Conservation (phyloP, 2,797 vertebrate genomes). For the Myotis pilosus region DNA sequence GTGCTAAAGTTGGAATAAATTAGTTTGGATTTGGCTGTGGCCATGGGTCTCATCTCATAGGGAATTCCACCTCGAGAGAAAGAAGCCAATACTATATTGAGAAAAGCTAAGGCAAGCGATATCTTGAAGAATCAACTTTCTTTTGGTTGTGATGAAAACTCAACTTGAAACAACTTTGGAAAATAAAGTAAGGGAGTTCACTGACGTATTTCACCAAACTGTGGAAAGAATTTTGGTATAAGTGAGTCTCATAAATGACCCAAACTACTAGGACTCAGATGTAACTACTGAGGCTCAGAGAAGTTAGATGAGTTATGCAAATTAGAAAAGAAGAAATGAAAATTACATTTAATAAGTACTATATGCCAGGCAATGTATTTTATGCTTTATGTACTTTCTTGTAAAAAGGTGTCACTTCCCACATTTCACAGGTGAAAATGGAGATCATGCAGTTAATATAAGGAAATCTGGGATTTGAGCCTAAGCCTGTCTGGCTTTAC, state of each 20-base stretch:
- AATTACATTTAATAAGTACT: not conserved
- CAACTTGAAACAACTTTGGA: not conserved
- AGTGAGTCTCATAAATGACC: not conserved
- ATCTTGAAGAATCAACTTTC: not conserved
- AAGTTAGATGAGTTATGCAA: not conserved
- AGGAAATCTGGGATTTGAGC: not conserved
- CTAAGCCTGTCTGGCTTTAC: not conserved
- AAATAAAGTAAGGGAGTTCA: not conserved
- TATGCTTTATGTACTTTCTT: not conserved
- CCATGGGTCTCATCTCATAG: not conserved
- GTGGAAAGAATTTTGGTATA: not conserved
- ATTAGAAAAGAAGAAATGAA: conserved; percentile 5
- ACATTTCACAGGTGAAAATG: not conserved
- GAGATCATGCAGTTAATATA: not conserved
- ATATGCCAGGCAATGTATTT: not conserved
- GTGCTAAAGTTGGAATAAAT: not conserved
- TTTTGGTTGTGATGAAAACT: not conserved
- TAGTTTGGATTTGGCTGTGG: not conserved
- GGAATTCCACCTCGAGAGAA: not conserved
- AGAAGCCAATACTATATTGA: not conserved
- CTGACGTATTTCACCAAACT: not conserved
- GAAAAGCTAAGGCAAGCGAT: not conserved
- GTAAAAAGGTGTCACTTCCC: not conserved
- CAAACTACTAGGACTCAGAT: not conserved
- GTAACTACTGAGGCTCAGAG: not conserved